Evolutionary conservation across 1,140 invertebrate species (phyloP).

Genomic region (Copidosoma floridanum): DNA sequence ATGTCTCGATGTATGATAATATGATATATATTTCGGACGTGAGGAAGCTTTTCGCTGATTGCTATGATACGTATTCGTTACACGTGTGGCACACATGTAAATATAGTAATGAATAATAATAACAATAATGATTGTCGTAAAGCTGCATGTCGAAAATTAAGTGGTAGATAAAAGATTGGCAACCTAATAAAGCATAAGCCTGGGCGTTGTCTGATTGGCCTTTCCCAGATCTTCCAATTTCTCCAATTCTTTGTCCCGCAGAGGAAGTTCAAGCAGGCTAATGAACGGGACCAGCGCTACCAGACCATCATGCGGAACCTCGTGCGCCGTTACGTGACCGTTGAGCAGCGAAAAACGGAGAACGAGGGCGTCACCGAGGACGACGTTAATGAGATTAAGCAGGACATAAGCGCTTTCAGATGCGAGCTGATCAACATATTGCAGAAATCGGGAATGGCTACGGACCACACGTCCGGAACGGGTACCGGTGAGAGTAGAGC

Average conservation of each 20-base stretch:
- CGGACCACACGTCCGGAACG: conserved; percentile 73
- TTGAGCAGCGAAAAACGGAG: conserved; percentile 90
- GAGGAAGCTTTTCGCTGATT: too few species aligned
- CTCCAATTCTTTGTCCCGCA: conserved; percentile 49
- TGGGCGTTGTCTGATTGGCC: too few species aligned
- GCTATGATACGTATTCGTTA: too few species aligned
- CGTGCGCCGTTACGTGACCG: conserved; percentile 92
- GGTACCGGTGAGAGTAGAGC: conserved; percentile 60
- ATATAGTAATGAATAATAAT: too few species aligned
- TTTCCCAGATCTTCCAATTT: too few species aligned
- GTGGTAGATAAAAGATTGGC: too few species aligned
- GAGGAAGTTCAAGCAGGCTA: conserved; percentile 87
- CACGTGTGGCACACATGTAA: too few species aligned
- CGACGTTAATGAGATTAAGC: conserved; percentile 98
- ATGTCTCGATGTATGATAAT: too few species aligned
- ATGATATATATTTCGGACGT: too few species aligned
- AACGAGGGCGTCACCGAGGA: conserved; percentile 97
- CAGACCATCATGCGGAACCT: conserved; percentile 95
- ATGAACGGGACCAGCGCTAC: conserved; percentile 84
- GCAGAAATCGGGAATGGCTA: conserved; percentile 90
- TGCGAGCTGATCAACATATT: conserved; percentile 95
- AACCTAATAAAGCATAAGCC: too few species aligned
- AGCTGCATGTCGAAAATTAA: too few species aligned
- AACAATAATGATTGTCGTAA: too few species aligned
- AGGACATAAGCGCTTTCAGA: conserved; percentile 92